A percentile compares a stretch with the other conserved stretches of the same genome.
Conservation (phyloP, 2,888 invertebrate species). For the Brachyptera risi region DNA sequence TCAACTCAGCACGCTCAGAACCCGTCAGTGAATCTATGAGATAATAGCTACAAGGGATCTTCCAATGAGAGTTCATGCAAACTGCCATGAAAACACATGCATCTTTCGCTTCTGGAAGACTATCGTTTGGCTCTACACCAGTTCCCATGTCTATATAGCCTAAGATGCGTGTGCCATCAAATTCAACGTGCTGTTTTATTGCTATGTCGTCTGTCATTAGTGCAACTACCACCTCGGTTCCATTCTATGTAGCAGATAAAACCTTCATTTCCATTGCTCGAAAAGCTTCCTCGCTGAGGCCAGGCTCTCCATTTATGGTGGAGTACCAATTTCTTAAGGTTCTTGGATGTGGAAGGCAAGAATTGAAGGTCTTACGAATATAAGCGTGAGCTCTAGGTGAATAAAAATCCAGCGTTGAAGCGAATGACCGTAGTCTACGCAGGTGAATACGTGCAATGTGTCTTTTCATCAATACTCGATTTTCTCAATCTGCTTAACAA, state of each 20-base stretch:
- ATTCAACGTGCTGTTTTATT: conserved; percentile 8
- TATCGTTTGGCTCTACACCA: background rate
- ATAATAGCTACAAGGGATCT: conserved; percentile 26
- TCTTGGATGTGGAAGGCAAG: conserved; percentile 38
- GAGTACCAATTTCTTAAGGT: too few species aligned
- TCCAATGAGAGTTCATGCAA: conserved; percentile 22
- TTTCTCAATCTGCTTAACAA: background rate
- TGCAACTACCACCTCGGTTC: background rate
- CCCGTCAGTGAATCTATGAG: conserved; percentile 22
- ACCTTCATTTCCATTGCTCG: background rate
- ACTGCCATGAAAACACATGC: conserved; percentile 21
- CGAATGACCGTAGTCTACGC: conserved; percentile 36
- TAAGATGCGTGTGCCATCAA: too few species aligned
- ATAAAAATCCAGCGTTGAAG: conserved; percentile 39
- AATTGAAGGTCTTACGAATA: conserved; percentile 39
- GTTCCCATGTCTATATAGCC: background rate
- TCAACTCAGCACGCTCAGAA: conserved; percentile 18
- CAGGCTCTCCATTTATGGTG: conserved; percentile 39
- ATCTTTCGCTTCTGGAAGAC: background rate
- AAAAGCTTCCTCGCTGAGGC: conserved; percentile 37
- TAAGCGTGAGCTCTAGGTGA: conserved; percentile 40
- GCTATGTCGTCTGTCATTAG: conserved; percentile 10
- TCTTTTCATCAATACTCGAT: background rate
- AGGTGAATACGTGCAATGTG: background rate
- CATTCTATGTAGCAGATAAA: background rate